Conservation (phyloP, 2,888 invertebrate genomes). For the Petrophora chlorosata region DNA sequence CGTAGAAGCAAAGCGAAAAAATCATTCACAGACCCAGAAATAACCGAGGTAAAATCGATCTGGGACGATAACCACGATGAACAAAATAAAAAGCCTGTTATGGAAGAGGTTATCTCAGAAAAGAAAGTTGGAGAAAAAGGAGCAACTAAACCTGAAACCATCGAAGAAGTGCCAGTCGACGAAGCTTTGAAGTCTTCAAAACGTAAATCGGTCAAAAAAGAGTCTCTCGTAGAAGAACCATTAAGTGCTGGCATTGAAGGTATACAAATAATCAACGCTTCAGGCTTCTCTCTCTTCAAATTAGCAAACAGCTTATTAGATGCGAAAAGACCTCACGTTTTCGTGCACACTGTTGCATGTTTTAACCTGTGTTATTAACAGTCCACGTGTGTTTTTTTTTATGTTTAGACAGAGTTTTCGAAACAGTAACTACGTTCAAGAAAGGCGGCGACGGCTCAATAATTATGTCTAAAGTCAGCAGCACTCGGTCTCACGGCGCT, state of each 20-base stretch:
- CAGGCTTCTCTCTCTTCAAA: constrained; percentile 62
- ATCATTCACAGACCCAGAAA: constrained; percentile 55
- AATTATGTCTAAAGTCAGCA: constrained; percentile 84
- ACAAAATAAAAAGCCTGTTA: constrained; percentile 52
- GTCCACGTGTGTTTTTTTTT: constrained; percentile 79
- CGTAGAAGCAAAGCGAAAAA: constrained; percentile 53
- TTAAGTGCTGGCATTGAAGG: constrained; percentile 81
- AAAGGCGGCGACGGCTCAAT: constrained; percentile 75
- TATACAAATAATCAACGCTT: constrained; percentile 67
- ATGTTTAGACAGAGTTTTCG: constrained; percentile 82
- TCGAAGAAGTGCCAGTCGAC: constrained; percentile 65
- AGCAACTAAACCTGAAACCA: constrained; percentile 62
- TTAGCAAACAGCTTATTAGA: constrained; percentile 70
- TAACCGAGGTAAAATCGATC: constrained; percentile 64
- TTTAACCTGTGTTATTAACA: constrained; percentile 77
- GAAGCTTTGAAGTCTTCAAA: constrained; percentile 66
- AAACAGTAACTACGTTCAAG: constrained; percentile 83
- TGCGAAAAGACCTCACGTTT: constrained; percentile 60
- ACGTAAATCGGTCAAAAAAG: constrained; percentile 75
- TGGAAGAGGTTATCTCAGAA: constrained; percentile 59
- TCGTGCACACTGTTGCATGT: constrained; percentile 71
- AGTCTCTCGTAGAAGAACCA: constrained; percentile 67
- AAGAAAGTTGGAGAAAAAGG: constrained; percentile 59
- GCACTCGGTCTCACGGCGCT: constrained; percentile 85
- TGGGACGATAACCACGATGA: constrained; percentile 75